Conservation (phyloP, 2,113 vertebrate genomes). For the Pedionomus torquatus region DNA sequence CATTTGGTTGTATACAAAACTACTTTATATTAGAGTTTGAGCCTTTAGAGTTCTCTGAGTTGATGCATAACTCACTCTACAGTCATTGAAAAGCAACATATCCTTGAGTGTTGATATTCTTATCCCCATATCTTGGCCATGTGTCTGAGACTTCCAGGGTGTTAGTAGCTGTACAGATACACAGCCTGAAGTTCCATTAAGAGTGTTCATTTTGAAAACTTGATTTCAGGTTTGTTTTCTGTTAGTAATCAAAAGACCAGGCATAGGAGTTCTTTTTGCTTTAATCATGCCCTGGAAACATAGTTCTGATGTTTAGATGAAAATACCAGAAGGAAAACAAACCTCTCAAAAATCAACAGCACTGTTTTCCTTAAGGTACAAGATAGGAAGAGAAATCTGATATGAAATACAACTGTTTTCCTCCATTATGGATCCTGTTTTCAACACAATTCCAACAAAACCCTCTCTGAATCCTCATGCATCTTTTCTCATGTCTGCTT, state of each 20-base stretch:
- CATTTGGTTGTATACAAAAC: not conserved
- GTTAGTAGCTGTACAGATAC: not conserved
- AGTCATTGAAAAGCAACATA: not conserved
- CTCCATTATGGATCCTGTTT: not conserved
- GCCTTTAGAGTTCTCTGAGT: not conserved
- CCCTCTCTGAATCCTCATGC: rapidly evolving
- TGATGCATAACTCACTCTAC: not conserved
- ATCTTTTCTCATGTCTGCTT: not conserved
- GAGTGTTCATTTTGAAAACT: not conserved
- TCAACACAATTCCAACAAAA: not conserved
- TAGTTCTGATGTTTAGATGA: not conserved
- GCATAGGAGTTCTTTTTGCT: not conserved
- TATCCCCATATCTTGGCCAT: rapidly evolving
- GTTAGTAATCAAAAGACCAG: not conserved
- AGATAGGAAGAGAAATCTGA: not conserved
- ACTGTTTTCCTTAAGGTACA: not conserved
- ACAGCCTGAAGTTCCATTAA: not conserved
- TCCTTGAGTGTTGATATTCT: not conserved
- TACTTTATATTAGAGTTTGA: not conserved
- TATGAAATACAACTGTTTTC: not conserved
- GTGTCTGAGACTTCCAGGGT: not conserved
- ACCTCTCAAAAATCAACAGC: rapidly evolving
- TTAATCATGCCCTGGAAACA: not conserved
- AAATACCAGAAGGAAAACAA: not conserved
- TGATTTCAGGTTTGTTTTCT: not conserved